phyloP scores from a whole-genome alignment of 2,888 invertebrate genomes.

The Monochamus alternatus region DNA sequence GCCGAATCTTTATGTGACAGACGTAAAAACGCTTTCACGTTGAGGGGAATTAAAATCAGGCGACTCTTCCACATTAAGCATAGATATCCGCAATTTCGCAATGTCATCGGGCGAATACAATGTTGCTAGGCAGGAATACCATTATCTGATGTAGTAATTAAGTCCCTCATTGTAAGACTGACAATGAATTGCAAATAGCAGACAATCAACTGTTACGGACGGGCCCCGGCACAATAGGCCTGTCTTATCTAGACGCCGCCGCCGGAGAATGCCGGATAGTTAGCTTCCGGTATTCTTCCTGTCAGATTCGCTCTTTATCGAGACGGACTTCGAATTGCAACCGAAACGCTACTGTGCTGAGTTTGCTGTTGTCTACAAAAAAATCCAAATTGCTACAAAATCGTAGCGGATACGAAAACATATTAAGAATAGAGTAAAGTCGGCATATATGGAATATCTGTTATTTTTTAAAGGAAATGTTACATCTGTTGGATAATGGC shows the following conservation, averaged over 20 bases:
- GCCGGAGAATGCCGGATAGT: conserved; percentile 37
- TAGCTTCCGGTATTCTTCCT: conserved; percentile 38
- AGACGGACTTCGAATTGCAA: conserved; percentile 9
- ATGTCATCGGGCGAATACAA: conserved; percentile 5
- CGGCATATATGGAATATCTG: no score
- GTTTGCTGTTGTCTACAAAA: no score
- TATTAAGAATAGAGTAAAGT: no score
- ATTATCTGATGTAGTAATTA: conserved; percentile 34
- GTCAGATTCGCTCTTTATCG: conserved; percentile 31
- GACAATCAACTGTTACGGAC: conserved; percentile 31
- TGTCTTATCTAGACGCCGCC: conserved; percentile 37
- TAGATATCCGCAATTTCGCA: conserved; percentile 13
- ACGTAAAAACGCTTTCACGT: no score
- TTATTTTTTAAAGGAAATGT: no score
- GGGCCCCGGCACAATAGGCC: conserved; percentile 26
- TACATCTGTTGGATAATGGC: no score
- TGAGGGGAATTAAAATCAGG: not conserved
- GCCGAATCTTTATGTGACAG: no score
- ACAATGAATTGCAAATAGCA: conserved; percentile 37
- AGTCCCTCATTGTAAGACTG: conserved; percentile 20
- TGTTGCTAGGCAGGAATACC: not conserved
- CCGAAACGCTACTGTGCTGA: not conserved
- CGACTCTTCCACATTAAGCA: conserved; percentile 10
- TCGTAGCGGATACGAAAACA: no score
- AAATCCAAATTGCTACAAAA: no score